Base-by-base conservation (phyloP, 2,797 vertebrate species). In the Morelia viridis region DNA sequence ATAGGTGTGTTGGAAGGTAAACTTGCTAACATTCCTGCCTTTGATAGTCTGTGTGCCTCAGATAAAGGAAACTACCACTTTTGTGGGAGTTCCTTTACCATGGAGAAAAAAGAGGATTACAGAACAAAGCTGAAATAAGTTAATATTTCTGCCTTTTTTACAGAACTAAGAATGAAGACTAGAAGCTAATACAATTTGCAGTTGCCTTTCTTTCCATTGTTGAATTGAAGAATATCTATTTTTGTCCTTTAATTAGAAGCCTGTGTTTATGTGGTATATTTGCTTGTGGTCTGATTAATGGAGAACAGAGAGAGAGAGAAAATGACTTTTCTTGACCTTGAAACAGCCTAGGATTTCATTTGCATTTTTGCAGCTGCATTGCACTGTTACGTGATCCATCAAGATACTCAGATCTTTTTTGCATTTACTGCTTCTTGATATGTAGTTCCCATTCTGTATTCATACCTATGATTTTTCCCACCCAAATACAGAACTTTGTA, bases 21-120 rank as follows among this genome's bases (percentile, higher is more conserved):
- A 93, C 96, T 96, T 97, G 95, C 92, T 96, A 91, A 85, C 90
- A 97, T 98, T 98, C 97, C 97, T 94, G 92, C 93, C 96, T 97
- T 96, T 96, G 96, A 97, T 96, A 97, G 92, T 89, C 85, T 94
- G 46, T 92, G 26, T 92, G 94, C 92, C 94, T 64, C 10, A 31
- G 93, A 92, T 96, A 95, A 96, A 95, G 96, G 94, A 95, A 91
- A 91, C 50, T 15, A 31, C 3, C 58, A 6, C 86, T 56, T 41
- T 80, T 90, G 3, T 87, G 61, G 87, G 65, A 80, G 9, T 3
- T 24, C 2, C 0, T 76, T 35, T 7, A 53, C 31, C 60, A 53
- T 41, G 64, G 60, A 4, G 60, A 35, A 35, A 50, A 7, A 62
- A 0, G 85, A 17, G 17, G n/a, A 19, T 1, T 7, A 0, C 0